Base-by-base conservation (phyloP, 2,888 invertebrate species). In the Drosophila macrospina region DNA sequence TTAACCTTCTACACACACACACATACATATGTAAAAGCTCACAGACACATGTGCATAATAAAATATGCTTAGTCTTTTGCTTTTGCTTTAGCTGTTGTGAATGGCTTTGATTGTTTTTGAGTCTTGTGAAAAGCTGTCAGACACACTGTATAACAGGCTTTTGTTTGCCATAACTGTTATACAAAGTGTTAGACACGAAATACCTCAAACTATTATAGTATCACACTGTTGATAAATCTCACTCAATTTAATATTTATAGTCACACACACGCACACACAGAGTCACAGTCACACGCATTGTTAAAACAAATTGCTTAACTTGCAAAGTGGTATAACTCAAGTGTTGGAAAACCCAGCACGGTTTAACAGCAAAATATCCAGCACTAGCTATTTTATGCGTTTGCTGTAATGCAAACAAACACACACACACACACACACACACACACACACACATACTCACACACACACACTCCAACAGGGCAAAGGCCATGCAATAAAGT, bases 401-500 rank as follows among this genome's bases (percentile, higher is more conserved):
- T 59, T 52, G 13, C 41, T 57, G n/a, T 39, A 54, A 59, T 32
- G 28, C 42, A 37, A 37, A 51, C 24, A 41, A 44, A 54, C 28
- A 30, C 28, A 42, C 48, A 26, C 44, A 32, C 20, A 51, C 13
- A 62, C 16, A 41, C 26, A 41, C 57, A 41, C 37, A 54, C 62
- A 41, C 41, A 16, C 42, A 52, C 39, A 36, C 57, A 52, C 41
- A 47, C 30, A 20, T 20, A 20, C n/a, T n/a, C 57, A 41, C 37
- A 54, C 62, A 41, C 41, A 16, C 42, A 52, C 39, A 36, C 57
- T 48, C 41, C 30, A 20, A 2, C 1, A 20, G 20, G 20, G 20
- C 20, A 36, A 34, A 57, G 56, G 54, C 59, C 32, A 15, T 39
- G 59, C 87, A 56, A 70, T 86, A 68, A 65, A 81, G 66, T 69